Base-by-base conservation (phyloP, 2,888 invertebrate genomes). In the Melinaea menophilus region DNA sequence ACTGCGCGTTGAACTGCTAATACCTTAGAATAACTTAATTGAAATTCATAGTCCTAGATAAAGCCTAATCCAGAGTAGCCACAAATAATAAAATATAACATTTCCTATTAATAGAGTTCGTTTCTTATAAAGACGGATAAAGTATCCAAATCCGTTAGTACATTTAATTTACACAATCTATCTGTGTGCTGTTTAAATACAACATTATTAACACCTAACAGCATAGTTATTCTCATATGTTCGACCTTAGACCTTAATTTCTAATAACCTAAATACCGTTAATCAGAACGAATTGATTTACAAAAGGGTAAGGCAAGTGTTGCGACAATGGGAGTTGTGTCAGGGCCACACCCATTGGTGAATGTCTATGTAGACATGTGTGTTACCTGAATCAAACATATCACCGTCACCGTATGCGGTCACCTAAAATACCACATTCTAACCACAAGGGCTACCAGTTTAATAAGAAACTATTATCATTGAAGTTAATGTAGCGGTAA, bases 281-380 rank as follows among this genome's bases (percentile, higher is more conserved):
- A 61, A 58, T 57, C 58, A 59, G 63, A 60, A 55, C 54, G 58
- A 64, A 57, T 61, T 47, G 37, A 56, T n/a, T 63, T 41, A 56
- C 56, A 59, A 63, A 63, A 63, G 63, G 63, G 63, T 63, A 59
- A 51, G 41, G 46, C 63, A 63, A 67, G 65, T 68, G 76, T 88
- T 88, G 84, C 88, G 81, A 84, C 86, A 88, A 85, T 85, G 74
- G 76, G 73, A 75, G 71, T 75, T 78, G 78, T 88, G 87, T 88
- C 88, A 88, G 74, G 88, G 88, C 81, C 87, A 79, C 79, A 76
- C 79, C 79, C 77, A 79, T 76, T 72, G 70, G 84, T 84, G 86
- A 86, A 86, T 84, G 86, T 84, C 73, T 77, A 77, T n/a, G n/a
- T n/a, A n/a, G n/a, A n/a, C 67, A 67, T 65, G 73, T 65, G 73